A percentile compares a stretch with the other conserved stretches of the same genome.
Evolutionary conservation across 2,113 vertebrate genomes (phyloP).

Genomic region (Taurulus bubalis): DNA sequence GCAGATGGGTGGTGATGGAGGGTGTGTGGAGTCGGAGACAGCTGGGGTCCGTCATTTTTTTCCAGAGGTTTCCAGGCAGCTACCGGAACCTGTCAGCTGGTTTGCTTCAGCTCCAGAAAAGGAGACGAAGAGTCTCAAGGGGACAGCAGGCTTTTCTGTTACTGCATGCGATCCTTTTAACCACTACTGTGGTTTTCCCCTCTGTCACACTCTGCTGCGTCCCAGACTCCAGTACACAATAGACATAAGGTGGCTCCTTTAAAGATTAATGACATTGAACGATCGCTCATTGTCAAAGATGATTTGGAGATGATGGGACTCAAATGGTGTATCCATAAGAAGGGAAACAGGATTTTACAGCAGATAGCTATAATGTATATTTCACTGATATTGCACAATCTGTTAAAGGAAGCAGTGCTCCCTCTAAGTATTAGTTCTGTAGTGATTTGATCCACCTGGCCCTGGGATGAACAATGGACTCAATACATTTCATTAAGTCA

Average conservation of each 20-base stretch:
- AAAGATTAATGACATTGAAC: slow-evolving; percentile 53
- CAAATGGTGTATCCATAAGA: slow-evolving; percentile 34
- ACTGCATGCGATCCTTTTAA: slow-evolving; percentile 35
- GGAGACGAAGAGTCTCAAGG: slow-evolving; percentile 47
- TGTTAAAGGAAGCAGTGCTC: slow-evolving; percentile 8
- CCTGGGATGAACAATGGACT: slow-evolving; percentile 56
- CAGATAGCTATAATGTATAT: neutral
- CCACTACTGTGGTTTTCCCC: slow-evolving; percentile 42
- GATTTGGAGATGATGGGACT: slow-evolving; percentile 45
- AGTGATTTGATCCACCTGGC: slow-evolving; percentile 45
- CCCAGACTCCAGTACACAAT: slow-evolving; percentile 41
- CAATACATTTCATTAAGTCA: slow-evolving; percentile 68
- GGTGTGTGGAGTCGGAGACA: slow-evolving; percentile 22
- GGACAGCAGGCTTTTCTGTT: slow-evolving; percentile 59
- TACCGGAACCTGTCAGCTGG: slow-evolving; percentile 59
- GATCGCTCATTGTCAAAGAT: slow-evolving; percentile 35
- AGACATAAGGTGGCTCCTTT: slow-evolving; percentile 32
- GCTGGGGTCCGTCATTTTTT: slow-evolving; percentile 62
- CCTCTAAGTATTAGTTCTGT: slow-evolving; percentile 57
- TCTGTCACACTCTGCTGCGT: slow-evolving; percentile 56
- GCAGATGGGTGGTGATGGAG: slow-evolving; percentile 51
- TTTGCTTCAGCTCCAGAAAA: slow-evolving; percentile 43
- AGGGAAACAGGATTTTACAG: slow-evolving; percentile 21
- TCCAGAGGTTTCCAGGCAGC: slow-evolving; percentile 55
- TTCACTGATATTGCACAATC: slow-evolving; percentile 41